Conservation (phyloP, 92 coral and sea anemone species). For the Porites lobata region DNA sequence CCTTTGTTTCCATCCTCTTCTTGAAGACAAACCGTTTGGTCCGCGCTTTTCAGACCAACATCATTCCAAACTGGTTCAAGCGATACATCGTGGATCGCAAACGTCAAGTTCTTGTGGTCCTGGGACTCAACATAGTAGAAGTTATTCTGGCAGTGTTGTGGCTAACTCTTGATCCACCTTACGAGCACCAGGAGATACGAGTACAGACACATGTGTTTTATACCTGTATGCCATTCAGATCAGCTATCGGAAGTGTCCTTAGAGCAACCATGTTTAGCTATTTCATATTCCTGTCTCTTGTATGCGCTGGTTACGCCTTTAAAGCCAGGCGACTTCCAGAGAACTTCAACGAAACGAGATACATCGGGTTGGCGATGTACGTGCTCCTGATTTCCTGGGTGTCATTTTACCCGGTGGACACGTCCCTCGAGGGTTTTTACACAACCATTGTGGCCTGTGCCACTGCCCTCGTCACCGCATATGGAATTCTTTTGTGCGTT, state of each 20-base stretch:
- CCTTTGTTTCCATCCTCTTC: conserved; percentile 75
- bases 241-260: conserved; percentile 25
- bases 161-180: conserved; percentile 51
- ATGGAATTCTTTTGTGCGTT: conserved; percentile 64
- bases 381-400: conserved; percentile 59
- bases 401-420: conserved; percentile 67
- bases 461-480: conserved; percentile 60
- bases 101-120: conserved; percentile 54
- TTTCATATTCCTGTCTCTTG: conserved; percentile 49
- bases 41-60: conserved; percentile 75
- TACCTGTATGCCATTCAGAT: conserved; percentile 50
- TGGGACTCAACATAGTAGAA: conserved; percentile 37
- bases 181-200: conserved; percentile 44
- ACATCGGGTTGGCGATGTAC: conserved; percentile 65
- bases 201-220: conserved; percentile 40
- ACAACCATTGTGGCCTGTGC: conserved; percentile 62
- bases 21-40: conserved; percentile 81
- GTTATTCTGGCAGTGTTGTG: conserved; percentile 50
- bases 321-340: conserved; percentile 68
- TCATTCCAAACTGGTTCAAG: conserved; percentile 59
- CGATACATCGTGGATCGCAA: conserved; percentile 52
- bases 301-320: conserved; percentile 61
- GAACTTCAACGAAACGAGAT: conserved; percentile 64
- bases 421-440: conserved; percentile 61
- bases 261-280: conserved; percentile 55